Evolutionary conservation across 2,888 invertebrate genomes (phyloP).

Genomic region (Julus scanicus): DNA sequence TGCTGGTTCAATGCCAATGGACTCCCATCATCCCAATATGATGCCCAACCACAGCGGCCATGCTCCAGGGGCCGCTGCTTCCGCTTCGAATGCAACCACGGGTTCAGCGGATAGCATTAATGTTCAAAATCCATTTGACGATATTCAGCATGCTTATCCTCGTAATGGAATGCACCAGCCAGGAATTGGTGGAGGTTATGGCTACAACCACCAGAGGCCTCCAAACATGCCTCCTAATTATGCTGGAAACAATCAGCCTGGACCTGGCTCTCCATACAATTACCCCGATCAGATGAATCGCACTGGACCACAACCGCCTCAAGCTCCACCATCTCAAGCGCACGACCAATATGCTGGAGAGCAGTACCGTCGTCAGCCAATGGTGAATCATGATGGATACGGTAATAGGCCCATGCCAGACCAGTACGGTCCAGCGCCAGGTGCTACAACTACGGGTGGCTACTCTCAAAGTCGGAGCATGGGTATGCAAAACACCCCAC

Average conservation of each 20-base stretch:
- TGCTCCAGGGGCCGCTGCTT: background rate
- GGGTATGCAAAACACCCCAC: constrained; percentile 53
- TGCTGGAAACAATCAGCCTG: constrained; percentile 49
- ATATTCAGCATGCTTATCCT: constrained; percentile 55
- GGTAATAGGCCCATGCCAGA: constrained; percentile 53
- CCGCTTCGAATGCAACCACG: background rate
- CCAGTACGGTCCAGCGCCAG: constrained; percentile 55
- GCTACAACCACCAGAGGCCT: constrained; percentile 53
- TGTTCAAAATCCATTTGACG: constrained; percentile 66
- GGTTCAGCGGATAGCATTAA: constrained; percentile 63
- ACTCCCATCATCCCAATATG: constrained; percentile 54
- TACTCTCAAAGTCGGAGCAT: constrained; percentile 51
- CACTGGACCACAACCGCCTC: constrained; percentile 30
- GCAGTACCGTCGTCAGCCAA: constrained; percentile 66
- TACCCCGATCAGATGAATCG: constrained; percentile 56
- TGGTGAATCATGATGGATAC: constrained; percentile 58
- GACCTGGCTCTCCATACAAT: constrained; percentile 50
- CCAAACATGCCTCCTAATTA: constrained; percentile 56
- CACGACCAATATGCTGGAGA: constrained; percentile 60
- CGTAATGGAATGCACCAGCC: constrained; percentile 55
- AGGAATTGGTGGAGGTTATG: constrained; percentile 41
- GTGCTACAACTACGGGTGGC: constrained; percentile 5
- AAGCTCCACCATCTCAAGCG: constrained; percentile 34
- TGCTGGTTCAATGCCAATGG: constrained; percentile 53
- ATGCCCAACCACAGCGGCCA: constrained; percentile 57